Percentiles rank a stretch among this genome's conserved stretches.
phyloP scores from a whole-genome alignment of 2,888 invertebrate genomes.

The Taphrorychus bicolor region DNA sequence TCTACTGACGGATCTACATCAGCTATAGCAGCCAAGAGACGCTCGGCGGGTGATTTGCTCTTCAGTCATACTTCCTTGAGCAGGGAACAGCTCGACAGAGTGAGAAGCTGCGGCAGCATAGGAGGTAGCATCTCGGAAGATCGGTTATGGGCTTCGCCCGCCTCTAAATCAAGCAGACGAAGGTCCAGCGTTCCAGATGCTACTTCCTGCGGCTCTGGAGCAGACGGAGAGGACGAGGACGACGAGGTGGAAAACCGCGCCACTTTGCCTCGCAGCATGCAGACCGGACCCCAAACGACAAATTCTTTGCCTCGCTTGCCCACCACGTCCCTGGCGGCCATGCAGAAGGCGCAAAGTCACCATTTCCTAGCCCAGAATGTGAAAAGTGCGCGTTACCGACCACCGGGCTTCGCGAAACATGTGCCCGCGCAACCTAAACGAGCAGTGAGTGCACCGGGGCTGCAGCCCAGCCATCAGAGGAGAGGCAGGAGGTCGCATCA shows the following conservation, averaged over 20 bases:
- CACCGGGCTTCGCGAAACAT: constrained; percentile 78
- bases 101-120: constrained; percentile 83
- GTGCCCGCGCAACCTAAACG: constrained; percentile 68
- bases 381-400: constrained; percentile 86
- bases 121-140: constrained; percentile 71
- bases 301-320: constrained; percentile 82
- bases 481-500: constrained; percentile 62
- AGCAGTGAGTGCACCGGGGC: constrained; percentile 77
- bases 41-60: constrained; percentile 83
- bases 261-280: constrained; percentile 70
- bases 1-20: constrained; percentile 71
- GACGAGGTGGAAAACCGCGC: constrained; percentile 60
- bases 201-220: constrained; percentile 60
- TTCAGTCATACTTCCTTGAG: constrained; percentile 82
- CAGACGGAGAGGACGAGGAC: constrained; percentile 62
- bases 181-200: constrained; percentile 68
- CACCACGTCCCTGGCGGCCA: constrained; percentile 62
- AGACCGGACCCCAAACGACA: constrained; percentile 67
- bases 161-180: constrained; percentile 55
- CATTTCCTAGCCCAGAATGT: constrained; percentile 71
- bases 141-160: constrained; percentile 57
- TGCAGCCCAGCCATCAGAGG: constrained; percentile 71
- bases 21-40: constrained; percentile 76
- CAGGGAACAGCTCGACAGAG: constrained; percentile 75
- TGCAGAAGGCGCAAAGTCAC: constrained; percentile 68